Conservation (phyloP, 2,113 vertebrate species). For the Chiloscyllium plagiosum region DNA sequence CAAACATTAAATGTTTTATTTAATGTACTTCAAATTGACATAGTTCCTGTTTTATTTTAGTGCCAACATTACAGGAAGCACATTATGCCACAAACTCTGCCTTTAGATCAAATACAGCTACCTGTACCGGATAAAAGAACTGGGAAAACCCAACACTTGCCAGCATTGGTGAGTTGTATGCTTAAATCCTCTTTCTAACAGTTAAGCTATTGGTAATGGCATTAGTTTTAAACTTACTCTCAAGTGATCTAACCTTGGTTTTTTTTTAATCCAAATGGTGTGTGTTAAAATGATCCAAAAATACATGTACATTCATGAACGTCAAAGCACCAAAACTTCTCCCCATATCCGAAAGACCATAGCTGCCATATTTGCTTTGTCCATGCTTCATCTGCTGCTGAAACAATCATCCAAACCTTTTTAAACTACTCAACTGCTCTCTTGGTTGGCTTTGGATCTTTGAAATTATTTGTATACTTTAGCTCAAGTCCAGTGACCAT, state of each 20-base stretch:
- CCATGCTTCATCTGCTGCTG: background rate
- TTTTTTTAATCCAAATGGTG: background rate
- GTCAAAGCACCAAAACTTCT: background rate
- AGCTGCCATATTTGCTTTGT: background rate
- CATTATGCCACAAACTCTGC: slow-evolving; percentile 59
- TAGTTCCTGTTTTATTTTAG: background rate
- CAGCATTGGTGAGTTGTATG: slow-evolving; percentile 73
- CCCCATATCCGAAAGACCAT: background rate
- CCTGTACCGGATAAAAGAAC: slow-evolving; percentile 61
- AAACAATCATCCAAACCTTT: background rate
- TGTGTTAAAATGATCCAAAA: background rate
- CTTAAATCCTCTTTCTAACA: background rate
- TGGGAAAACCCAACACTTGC: slow-evolving; percentile 68
- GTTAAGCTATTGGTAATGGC: background rate
- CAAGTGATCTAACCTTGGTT: background rate
- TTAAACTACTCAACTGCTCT: background rate
- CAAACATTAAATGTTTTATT: background rate
- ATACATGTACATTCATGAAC: background rate
- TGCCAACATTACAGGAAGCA: slow-evolving; percentile 19
- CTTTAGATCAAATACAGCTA: slow-evolving; percentile 81
- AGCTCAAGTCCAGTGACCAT: background rate
- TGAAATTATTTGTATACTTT: background rate
- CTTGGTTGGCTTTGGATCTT: background rate
- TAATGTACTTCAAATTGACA: background rate
- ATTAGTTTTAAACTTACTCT: background rate